These are phyloP conservation scores for Hystrix cristata DNA, from an alignment of 2,113 vertebrate genomes.

Conservation along the genomic window DNA sequence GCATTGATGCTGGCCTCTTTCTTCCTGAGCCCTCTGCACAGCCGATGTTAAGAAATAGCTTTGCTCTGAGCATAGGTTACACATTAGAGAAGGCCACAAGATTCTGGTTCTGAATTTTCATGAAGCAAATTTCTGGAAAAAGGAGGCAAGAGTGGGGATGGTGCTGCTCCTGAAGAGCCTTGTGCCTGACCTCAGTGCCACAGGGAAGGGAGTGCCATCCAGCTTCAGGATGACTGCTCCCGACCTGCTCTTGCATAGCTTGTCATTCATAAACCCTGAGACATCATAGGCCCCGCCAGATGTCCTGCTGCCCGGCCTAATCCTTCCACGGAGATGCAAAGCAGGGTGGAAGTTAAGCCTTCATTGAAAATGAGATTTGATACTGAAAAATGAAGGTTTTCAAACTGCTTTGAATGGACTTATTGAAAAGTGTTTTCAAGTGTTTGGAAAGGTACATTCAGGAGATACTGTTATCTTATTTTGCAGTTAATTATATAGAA, in stretches of 20 bases:
- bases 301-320: slow-evolving; percentile 43
- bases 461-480: neutral
- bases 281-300: slow-evolving; percentile 53
- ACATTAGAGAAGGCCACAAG: neutral
- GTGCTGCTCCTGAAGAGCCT: neutral
- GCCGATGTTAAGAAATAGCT: neutral
- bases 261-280: slow-evolving; percentile 72
- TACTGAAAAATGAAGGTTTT: slow-evolving; percentile 67
- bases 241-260: slow-evolving; percentile 10
- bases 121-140: neutral
- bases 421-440: slow-evolving; percentile 39
- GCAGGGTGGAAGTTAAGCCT: slow-evolving; percentile 54
- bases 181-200: neutral
- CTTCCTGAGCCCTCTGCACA: neutral
- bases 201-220: neutral
- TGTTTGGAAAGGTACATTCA: neutral
- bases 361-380: slow-evolving; percentile 69
- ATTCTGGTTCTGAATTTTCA: slow-evolving; percentile 20
- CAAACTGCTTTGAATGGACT: neutral
- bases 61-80: neutral
- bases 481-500: slow-evolving; percentile 30
- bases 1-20: neutral
- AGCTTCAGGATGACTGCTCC: slow-evolving; percentile 70
- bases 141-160: neutral
- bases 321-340: slow-evolving; percentile 33